phyloP scores from a whole-genome alignment of 2,797 vertebrate species.

The Mormyrus hasselquistii region DNA sequence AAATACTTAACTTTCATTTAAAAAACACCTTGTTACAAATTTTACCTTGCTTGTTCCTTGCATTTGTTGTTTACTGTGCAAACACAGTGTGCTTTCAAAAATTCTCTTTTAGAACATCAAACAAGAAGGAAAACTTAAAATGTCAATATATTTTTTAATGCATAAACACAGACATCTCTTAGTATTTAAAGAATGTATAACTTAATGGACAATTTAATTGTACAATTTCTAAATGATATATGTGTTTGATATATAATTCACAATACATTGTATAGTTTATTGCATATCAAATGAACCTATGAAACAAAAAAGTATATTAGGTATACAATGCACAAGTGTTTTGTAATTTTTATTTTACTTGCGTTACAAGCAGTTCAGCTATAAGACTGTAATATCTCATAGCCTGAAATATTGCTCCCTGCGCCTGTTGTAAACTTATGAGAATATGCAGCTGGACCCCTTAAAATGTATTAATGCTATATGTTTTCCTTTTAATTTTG shows the following conservation, averaged over 20 bases:
- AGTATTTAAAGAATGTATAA: neutral
- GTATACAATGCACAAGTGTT: neutral
- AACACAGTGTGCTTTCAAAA: neutral
- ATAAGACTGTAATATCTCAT: neutral
- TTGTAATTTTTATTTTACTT: neutral
- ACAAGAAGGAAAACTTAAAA: neutral
- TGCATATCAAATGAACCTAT: neutral
- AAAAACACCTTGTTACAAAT: neutral
- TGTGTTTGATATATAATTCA: neutral
- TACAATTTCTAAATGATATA: neutral
- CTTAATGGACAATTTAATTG: neutral
- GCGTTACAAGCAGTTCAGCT: neutral
- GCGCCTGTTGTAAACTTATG: neutral
- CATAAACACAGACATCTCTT: neutral
- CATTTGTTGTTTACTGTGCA: neutral
- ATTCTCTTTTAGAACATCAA: neutral
- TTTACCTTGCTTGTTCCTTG: neutral
- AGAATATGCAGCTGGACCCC: neutral
- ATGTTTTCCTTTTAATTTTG: neutral
- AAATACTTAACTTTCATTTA: neutral
- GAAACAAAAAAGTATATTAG: neutral
- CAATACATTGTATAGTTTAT: neutral
- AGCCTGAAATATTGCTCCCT: neutral
- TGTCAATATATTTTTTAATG: neutral
- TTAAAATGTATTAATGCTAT: neutral